phyloP scores from a whole-genome alignment of 2,113 vertebrate genomes.

The Abramis brama region DNA sequence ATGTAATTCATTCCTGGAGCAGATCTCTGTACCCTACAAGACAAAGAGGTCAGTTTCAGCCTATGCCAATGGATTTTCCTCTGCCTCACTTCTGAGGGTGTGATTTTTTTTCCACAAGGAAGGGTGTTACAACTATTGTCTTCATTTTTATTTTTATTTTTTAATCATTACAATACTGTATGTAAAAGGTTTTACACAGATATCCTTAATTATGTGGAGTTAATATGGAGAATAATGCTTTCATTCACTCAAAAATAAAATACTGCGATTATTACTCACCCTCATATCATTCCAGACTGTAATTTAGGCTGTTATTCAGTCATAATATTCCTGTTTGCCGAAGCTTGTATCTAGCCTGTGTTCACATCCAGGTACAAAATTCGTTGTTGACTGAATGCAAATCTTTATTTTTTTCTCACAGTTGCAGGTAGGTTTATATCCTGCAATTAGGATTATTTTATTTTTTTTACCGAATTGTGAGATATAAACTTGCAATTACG shows the following conservation, averaged over 20 bases:
- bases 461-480: too few species aligned
- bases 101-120: neutral
- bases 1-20: neutral
- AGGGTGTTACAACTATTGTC: neutral
- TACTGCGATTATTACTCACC: neutral
- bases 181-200: neutral
- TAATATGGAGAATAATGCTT: neutral
- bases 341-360: too few species aligned
- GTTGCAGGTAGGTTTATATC: too few species aligned
- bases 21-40: neutral
- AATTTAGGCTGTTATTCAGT: neutral
- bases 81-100: neutral
- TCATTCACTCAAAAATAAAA: neutral
- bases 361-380: neutral
- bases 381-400: neutral
- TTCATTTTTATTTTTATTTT: neutral
- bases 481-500: too few species aligned
- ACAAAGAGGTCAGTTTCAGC: neutral
- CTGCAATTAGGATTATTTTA: too few species aligned
- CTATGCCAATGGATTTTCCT: neutral
- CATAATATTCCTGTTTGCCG: neutral
- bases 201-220: neutral
- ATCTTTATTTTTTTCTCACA: too few species aligned
- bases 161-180: constrained; percentile 16
- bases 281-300: neutral